A percentile compares a stretch with the other conserved stretches of the same genome.
Conservation (phyloP, 2,888 invertebrate species). For the Eupithecia inturbata region DNA sequence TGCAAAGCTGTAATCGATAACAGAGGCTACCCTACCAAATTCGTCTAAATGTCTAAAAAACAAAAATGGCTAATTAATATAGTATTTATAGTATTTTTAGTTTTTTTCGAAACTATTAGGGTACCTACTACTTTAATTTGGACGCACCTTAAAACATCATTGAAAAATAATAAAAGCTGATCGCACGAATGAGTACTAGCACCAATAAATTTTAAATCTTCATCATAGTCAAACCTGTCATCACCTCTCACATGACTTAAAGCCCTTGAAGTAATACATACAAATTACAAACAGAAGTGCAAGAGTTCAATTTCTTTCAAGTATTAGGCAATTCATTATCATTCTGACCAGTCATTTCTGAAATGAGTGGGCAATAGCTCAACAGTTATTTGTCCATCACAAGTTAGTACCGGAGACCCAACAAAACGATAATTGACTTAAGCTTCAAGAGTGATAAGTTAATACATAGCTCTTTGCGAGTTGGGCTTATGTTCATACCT, state of each 20-base stretch:
- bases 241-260: background rate
- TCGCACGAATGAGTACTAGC: background rate
- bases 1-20: too few relatives aligned
- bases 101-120: too few relatives aligned
- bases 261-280: background rate
- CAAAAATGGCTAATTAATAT: too few relatives aligned
- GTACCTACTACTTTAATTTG: too few relatives aligned
- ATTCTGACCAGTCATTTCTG: constrained; percentile 40
- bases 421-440: constrained; percentile 67
- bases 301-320: constrained; percentile 36
- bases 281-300: background rate
- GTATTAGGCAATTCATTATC: constrained; percentile 39
- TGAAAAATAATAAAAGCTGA: background rate
- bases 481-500: background rate
- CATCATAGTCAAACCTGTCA: constrained; percentile 30
- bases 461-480: background rate
- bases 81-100: too few relatives aligned
- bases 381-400: constrained; percentile 63
- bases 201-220: background rate
- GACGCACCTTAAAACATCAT: background rate
- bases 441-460: constrained; percentile 38
- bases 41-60: too few relatives aligned
- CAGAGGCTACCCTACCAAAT: too few relatives aligned
- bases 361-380: constrained; percentile 37
- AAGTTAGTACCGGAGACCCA: constrained; percentile 43